Base-by-base conservation (phyloP, 2,113 vertebrate species). In the Apteryx owenii region DNA sequence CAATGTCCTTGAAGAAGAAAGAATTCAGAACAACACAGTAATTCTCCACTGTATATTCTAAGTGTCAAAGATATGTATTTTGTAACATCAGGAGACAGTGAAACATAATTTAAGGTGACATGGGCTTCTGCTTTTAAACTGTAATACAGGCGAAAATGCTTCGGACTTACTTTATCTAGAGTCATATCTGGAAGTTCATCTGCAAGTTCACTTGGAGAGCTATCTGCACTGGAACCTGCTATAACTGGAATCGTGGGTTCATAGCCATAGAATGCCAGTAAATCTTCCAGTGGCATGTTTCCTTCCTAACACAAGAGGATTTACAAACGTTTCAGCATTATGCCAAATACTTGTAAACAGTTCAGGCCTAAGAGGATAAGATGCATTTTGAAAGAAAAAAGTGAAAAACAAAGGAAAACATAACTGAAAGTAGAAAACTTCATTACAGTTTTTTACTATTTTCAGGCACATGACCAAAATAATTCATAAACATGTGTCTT, bases 181-280 rank as follows among this genome's bases (percentile, higher is more conserved):
- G 99, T 99, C 99, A 99, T 99, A 96, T 99, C 99, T 73, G 99
- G 99, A 60, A 99, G 98, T 65, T 99, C 99, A 97, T 99, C 99
- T 31, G 99, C 99, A 85, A 99, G 98, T 97, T 99, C 99, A 95
- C 99, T 99, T 62, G 99, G 99, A 38, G 99, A 99, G 93, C 99
- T 99, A 96, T 99, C 98, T 5, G 98, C 98, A 97, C 99, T 99
- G 84, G 99, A 99, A 84, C 98, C 98, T 4, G 99, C 98, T 71
- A 98, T 97, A 13, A 98, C 98, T 53, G 98, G 98, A 97, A 98
- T 98, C 0, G 99, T 96, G 8, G 99, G 98, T 95, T 99, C 99
- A 78, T 99, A 99, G 70, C 99, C 99, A 98, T 99, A 99, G 93
- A 99, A 99, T 40, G 99, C 99, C 96, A 99, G 88, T 58, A 99